These are phyloP conservation scores for Tachina lurida DNA, from an alignment of 2,888 invertebrate species.

Conservation along the genomic window DNA sequence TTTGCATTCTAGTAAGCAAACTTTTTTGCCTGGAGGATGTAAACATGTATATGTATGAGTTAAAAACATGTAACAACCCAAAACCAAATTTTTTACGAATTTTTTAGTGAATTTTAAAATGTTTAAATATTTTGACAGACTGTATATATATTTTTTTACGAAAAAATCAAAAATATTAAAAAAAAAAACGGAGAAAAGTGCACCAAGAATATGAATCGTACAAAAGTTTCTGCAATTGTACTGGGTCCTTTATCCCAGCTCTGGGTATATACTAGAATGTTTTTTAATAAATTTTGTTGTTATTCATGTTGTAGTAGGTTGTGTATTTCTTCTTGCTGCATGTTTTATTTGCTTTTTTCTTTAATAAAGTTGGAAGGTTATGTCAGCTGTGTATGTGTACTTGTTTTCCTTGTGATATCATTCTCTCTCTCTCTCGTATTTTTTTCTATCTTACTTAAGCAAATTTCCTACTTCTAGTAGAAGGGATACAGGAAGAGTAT, in stretches of 20 bases:
- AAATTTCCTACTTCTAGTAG: neutral
- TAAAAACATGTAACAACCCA: too few species aligned
- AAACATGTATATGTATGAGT: too few species aligned
- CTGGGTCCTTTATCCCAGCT: neutral
- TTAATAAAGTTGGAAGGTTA: conserved; percentile 67
- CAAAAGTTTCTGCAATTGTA: neutral
- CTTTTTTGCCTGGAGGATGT: too few species aligned
- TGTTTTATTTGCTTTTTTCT: conserved; percentile 45
- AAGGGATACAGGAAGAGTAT: neutral
- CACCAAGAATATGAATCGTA: neutral
- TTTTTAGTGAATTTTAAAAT: too few species aligned
- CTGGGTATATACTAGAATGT: conserved; percentile 1
- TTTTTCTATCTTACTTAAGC: neutral
- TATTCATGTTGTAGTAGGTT: conserved; percentile 68
- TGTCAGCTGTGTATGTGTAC: conserved; percentile 68
- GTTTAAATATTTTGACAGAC: too few species aligned
- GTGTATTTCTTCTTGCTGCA: conserved; percentile 46
- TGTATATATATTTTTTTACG: too few species aligned
- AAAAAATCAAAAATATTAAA: too few species aligned
- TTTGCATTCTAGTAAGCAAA: too few species aligned
- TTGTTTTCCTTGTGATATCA: conserved; percentile 39
- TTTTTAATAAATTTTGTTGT: conserved; percentile 25
- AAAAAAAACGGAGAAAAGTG: too few species aligned
- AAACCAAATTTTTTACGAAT: too few species aligned
- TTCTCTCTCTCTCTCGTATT: conserved; percentile 16